Evolutionary conservation across 2,888 invertebrate species (phyloP).

Genomic region (Ennomos quercinarius): DNA sequence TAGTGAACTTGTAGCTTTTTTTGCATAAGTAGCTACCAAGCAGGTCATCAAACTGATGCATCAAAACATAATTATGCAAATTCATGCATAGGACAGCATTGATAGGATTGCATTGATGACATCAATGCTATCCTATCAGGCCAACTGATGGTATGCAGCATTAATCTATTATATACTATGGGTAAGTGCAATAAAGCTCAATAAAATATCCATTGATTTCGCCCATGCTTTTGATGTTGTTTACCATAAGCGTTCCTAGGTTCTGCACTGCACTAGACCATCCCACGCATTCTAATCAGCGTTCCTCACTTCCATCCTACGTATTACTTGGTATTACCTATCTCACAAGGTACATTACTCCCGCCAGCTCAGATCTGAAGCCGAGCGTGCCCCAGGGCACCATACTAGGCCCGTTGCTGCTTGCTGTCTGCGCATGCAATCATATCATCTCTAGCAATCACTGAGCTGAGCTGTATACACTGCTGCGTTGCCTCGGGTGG

Average conservation of each 20-base stretch:
- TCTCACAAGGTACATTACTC: conserved; percentile 16
- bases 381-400: conserved; percentile 36
- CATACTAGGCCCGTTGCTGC: conserved; percentile 31
- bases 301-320: conserved; percentile 8
- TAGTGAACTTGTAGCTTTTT: no score
- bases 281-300: conserved; percentile 13
- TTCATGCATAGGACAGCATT: no score
- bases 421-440: conserved; percentile 49
- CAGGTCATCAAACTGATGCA: no score
- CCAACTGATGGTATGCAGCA: no score
- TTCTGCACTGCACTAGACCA: not conserved
- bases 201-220: not conserved
- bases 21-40: no score
- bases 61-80: no score
- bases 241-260: not conserved
- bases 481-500: conserved; percentile 53
- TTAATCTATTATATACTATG: no score
- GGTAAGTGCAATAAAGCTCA: no score
- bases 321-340: conserved; percentile 9
- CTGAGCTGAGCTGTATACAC: conserved; percentile 70
- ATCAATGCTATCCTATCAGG: no score
- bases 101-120: no score
- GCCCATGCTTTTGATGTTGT: not conserved
- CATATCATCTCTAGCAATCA: conserved; percentile 72
- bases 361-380: conserved; percentile 9